Percentiles rank a stretch among this genome's conserved stretches.
Conservation (phyloP, 1,140 invertebrate genomes). For the Rhynchophorus ferrugineus region DNA sequence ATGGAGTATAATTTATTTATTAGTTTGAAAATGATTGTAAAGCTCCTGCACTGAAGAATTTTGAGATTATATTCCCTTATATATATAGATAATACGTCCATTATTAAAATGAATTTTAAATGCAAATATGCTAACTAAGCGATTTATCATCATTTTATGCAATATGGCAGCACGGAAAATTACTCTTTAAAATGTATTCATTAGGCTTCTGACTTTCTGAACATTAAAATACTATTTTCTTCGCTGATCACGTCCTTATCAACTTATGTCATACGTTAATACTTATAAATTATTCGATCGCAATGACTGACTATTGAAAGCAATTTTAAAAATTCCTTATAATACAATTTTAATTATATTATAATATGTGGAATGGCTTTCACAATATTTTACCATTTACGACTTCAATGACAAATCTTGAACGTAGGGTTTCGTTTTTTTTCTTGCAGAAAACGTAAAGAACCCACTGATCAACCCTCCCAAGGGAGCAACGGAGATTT, state of each 20-base stretch:
- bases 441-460: conserved; percentile 47
- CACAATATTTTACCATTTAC: neutral
- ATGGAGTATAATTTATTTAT: conserved; percentile 14
- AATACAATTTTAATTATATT: conserved; percentile 1
- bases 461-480: conserved; percentile 40
- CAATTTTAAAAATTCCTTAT: neutral
- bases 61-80: conserved; percentile 10
- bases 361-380: neutral
- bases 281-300: neutral
- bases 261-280: conserved; percentile 7
- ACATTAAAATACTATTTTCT: conserved; percentile 4
- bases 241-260: neutral
- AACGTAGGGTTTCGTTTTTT: conserved; percentile 16
- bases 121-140: conserved; percentile 15
- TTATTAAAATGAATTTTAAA: conserved; percentile 17
- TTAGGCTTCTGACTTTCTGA: conserved; percentile 4
- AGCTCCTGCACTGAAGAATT: conserved; percentile 10
- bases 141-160: conserved; percentile 16
- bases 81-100: conserved; percentile 12
- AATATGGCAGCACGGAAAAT: conserved; percentile 7
- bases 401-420: conserved; percentile 3
- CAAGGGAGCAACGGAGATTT: conserved; percentile 37
- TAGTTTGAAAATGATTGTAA: conserved; percentile 5
- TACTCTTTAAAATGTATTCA: conserved; percentile 5
- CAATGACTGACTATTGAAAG: too few species aligned